phyloP scores from a whole-genome alignment of 2,113 vertebrate species.

The Gobius niger region DNA sequence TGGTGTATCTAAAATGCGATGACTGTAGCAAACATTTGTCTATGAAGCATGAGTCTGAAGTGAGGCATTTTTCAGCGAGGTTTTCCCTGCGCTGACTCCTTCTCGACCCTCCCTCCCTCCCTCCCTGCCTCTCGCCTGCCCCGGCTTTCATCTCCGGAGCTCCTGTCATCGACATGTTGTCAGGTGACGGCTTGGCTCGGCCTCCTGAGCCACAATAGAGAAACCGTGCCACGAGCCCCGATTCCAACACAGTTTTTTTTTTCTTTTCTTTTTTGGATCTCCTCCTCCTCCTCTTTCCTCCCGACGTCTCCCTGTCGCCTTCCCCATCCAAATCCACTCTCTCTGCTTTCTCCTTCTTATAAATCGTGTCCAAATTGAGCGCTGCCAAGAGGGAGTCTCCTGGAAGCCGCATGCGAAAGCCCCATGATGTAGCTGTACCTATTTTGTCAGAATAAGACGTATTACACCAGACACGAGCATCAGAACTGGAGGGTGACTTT shows the following conservation, averaged over 20 bases:
- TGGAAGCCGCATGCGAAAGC: conserved; percentile 44
- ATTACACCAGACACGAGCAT: conserved; percentile 37
- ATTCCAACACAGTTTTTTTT: conserved; percentile 34
- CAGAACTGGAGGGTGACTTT: conserved; percentile 22
- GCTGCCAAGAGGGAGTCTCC: conserved; percentile 62
- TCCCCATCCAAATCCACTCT: conserved; percentile 37
- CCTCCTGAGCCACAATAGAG: conserved; percentile 43
- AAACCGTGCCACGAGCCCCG: conserved; percentile 51
- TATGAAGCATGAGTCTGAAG: not conserved
- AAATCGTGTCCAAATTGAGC: conserved; percentile 52
- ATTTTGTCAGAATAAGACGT: conserved; percentile 52
- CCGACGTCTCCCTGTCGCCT: conserved; percentile 31
- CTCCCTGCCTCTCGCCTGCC: not conserved
- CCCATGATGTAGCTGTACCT: conserved; percentile 56
- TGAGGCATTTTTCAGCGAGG: not conserved
- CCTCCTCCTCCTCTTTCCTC: not conserved
- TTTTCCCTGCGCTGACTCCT: not conserved
- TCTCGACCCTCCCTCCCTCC: not conserved
- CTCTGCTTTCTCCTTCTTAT: conserved; percentile 9
- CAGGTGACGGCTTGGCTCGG: conserved; percentile 44
- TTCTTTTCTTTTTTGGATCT: conserved; percentile 69
- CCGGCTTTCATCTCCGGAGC: conserved; percentile 24
- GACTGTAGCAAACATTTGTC: not conserved
- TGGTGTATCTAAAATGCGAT: no score
- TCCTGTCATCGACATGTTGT: conserved; percentile 47